phyloP scores from a whole-genome alignment of 2,797 vertebrate genomes.

The Nyctalus aviator region DNA sequence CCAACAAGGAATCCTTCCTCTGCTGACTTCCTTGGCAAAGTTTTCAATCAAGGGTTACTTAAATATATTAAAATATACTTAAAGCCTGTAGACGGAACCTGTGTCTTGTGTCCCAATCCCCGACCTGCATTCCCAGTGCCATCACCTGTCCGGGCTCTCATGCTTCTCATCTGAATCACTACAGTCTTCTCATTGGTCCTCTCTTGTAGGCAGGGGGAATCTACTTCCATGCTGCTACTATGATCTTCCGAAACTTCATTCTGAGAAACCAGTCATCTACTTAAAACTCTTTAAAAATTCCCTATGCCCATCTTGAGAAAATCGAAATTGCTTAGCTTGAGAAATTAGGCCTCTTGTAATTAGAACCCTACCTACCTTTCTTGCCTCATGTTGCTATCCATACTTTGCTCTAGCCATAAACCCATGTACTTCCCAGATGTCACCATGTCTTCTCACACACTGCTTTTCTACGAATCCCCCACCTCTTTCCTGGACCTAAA shows the following conservation, averaged over 20 bases:
- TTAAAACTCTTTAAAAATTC: background rate
- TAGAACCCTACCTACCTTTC: background rate
- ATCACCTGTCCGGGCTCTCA: background rate
- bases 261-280: background rate
- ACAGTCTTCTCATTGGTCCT: background rate
- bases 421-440: background rate
- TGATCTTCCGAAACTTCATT: background rate
- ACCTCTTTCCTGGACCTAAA: background rate
- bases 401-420: background rate
- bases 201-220: background rate
- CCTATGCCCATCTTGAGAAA: background rate
- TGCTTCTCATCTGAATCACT: background rate
- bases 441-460: background rate
- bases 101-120: accelerated
- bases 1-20: background rate
- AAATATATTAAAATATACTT: too few species aligned
- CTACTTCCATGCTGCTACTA: too few species aligned
- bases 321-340: background rate
- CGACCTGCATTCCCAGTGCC: background rate
- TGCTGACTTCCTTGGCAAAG: background rate
- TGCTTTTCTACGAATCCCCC: background rate
- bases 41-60: background rate
- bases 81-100: background rate
- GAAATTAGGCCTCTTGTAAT: background rate
- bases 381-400: background rate